Conservation (phyloP, 2,888 invertebrate species). For the Cataglyphis livida region DNA sequence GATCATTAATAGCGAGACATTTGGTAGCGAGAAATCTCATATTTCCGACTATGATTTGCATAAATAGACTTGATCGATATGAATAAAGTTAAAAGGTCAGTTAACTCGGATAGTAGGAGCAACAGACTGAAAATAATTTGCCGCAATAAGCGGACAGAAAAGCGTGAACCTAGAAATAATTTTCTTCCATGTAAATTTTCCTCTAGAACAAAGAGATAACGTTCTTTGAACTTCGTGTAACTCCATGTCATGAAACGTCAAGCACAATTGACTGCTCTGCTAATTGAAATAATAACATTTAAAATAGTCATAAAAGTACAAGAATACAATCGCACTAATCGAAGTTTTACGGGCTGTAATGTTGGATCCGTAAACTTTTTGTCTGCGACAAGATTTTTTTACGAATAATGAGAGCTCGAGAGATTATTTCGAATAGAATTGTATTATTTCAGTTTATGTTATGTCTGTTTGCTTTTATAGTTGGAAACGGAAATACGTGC, state of each 20-base stretch:
- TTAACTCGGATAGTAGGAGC: constrained; percentile 11
- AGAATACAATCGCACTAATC: constrained; percentile 4
- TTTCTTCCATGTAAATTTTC: constrained; percentile 15
- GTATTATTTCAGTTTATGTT: constrained; percentile 31
- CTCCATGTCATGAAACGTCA: neutral
- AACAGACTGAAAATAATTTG: constrained; percentile 25
- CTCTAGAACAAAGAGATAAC: neutral
- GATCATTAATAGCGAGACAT: neutral
- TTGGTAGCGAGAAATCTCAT: neutral
- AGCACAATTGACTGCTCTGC: neutral
- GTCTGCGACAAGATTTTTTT: constrained; percentile 9
- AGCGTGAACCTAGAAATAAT: constrained; percentile 12
- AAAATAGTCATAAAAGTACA: constrained; percentile 28
- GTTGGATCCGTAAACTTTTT: constrained; percentile 11
- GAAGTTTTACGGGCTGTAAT: constrained; percentile 21
- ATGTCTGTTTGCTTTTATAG: constrained; percentile 9
- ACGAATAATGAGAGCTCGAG: constrained; percentile 9
- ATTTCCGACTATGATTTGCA: neutral
- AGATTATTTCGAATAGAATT: constrained; percentile 37
- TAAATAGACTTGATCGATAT: constrained; percentile 16
- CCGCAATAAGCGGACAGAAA: neutral
- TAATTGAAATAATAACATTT: constrained; percentile 20
- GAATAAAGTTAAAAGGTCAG: neutral
- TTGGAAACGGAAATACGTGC: constrained; percentile 14
- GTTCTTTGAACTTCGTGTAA: constrained; percentile 3